These are phyloP conservation scores for Adelosebastes latens DNA, from an alignment of 2,797 vertebrate species.

Conservation along the genomic window DNA sequence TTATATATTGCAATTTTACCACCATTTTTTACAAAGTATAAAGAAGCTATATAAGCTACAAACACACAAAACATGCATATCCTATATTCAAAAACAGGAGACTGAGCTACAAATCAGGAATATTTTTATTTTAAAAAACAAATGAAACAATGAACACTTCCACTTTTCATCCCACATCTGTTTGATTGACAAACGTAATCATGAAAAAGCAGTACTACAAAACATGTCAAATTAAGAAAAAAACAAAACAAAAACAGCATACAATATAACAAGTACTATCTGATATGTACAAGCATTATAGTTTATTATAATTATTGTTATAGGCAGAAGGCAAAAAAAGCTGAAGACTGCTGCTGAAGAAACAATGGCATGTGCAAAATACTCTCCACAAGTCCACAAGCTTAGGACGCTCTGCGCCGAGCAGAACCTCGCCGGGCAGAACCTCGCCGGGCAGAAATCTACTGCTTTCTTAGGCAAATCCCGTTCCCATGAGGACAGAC, in stretches of 20 bases:
- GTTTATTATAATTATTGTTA: slow-evolving; percentile 72
- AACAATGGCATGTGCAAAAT: slow-evolving; percentile 82
- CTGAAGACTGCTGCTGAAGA: slow-evolving; percentile 76
- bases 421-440: slow-evolving; percentile 14
- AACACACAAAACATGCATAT: background rate
- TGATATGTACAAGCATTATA: slow-evolving; percentile 84
- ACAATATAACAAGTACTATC: slow-evolving; percentile 81
- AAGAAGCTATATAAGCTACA: background rate
- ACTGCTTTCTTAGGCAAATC: slow-evolving; percentile 28
- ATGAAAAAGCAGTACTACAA: slow-evolving; percentile 87
- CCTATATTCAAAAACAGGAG: background rate
- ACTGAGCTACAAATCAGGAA: slow-evolving; percentile 65
- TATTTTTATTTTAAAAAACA: slow-evolving; percentile 81
- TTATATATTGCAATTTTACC: background rate
- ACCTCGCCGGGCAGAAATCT: slow-evolving; percentile 5
- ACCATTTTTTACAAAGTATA: background rate
- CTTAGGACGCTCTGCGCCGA: slow-evolving; percentile 30
- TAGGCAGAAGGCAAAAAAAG: slow-evolving; percentile 81
- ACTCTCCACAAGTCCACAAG: slow-evolving; percentile 76
- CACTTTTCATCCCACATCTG: slow-evolving; percentile 77
- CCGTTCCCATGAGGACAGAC: slow-evolving; percentile 38
- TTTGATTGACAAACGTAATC: slow-evolving; percentile 79
- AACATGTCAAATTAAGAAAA: slow-evolving; percentile 80
- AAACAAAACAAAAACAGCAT: slow-evolving; percentile 56
- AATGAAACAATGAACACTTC: slow-evolving; percentile 80